Base-by-base conservation (phyloP, 2,113 vertebrate species). In the Psephotus haematonotus region DNA sequence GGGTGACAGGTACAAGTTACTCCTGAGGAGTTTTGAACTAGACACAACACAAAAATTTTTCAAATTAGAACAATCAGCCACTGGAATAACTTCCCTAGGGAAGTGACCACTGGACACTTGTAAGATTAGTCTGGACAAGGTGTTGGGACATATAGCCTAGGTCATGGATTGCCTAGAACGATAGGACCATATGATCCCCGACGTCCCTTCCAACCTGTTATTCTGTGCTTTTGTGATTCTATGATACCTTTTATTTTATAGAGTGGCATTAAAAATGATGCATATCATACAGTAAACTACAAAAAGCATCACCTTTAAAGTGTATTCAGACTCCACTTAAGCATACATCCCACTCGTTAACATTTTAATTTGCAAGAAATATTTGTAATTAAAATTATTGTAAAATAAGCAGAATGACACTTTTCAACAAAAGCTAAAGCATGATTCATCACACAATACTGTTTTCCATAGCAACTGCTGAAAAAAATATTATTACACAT, bases 391-490 rank as follows among this genome's bases (percentile, higher is more conserved):
- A 88, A 92, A 86, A 78, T 84, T 71, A 75, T 31, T 92, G 55
- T 62, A 68, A 91, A 92, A 76, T 75, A 84, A 68, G 59, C 37
- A 80, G 63, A 86, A 76, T 76, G 29, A 67, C 44, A 79, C 91
- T 79, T 89, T 57, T 95, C 49, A 93, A 91, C 43, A 60, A 60
- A 93, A 95, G 65, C 57, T 47, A 57, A 91, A 87, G 37, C n/a
- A 65, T 87, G 92, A 96, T 46, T 97, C 89, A 95, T 13, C 46
- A 63, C 70, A 69, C 7, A 78, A 60, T 41, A 69, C 23, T 63
- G 35, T 71, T 92, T 90, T 76, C 67, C 82, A 88, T 90, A 88
- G 87, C 84, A 96, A 91, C 92, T 62, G 25, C n/a, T 67, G 55
- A 82, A 87, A 93, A 89, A 67, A 28, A 3, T 27, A 41, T 80